Conservation (phyloP, 2,888 invertebrate species). For the Buathra laborator region DNA sequence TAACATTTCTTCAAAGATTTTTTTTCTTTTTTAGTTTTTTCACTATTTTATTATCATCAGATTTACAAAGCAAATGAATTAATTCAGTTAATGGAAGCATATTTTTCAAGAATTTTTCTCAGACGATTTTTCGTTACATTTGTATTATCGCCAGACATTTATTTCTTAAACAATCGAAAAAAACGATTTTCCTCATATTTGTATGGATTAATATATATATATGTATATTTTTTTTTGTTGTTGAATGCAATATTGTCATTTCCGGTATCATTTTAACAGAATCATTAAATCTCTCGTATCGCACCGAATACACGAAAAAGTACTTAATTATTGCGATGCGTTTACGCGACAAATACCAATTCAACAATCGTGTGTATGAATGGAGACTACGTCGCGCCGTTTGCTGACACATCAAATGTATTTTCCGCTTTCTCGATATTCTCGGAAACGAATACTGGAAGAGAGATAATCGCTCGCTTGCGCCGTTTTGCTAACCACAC, state of each 20-base stretch:
- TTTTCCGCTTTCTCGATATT: conserved; percentile 57
- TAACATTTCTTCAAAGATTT: conserved; percentile 52
- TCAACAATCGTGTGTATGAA: neutral
- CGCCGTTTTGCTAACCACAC: conserved; percentile 13
- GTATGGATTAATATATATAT: neutral
- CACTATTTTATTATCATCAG: neutral
- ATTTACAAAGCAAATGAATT: neutral
- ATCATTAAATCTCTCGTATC: neutral
- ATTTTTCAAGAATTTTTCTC: neutral
- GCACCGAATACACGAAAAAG: too few relatives aligned
- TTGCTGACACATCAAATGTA: conserved; percentile 49
- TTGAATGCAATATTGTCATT: neutral
- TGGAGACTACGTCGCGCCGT: conserved; percentile 2
- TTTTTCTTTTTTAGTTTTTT: conserved; percentile 42
- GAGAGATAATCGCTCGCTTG: conserved; percentile 23
- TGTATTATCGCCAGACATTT: neutral
- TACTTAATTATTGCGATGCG: neutral
- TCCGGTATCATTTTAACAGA: neutral
- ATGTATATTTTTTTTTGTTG: neutral
- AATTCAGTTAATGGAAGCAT: too few relatives aligned
- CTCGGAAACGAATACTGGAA: conserved; percentile 20
- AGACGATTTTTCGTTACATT: neutral
- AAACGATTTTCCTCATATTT: neutral
- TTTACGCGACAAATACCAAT: neutral
- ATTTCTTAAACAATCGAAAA: neutral